Evolutionary conservation across 2,113 vertebrate genomes (phyloP), one percentile per base, ranked within the genome.

Genomic region (Redunca redunca): DNA sequence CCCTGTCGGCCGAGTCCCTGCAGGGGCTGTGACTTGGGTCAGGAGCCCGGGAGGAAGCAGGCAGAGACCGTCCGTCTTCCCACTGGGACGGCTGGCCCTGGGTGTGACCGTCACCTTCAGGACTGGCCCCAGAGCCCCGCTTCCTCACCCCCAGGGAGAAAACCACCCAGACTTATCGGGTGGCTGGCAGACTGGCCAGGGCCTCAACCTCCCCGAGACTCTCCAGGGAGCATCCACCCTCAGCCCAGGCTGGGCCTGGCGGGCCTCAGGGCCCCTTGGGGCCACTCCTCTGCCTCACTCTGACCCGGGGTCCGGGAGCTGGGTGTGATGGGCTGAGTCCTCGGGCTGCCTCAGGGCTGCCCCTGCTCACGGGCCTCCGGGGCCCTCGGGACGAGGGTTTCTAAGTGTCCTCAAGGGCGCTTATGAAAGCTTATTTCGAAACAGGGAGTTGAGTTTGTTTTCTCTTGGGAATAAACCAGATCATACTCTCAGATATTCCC

Each of bases 361-460:
- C 52, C 91, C 15, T 36, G 6, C 89, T 28, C 43, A 2, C 10
- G 12, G 26, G 8, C 19, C 94, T 28, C 17, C 8, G 0, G 62
- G 94, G 8, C 4, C 8, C 81, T 36, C 9, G 0, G 36, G 3
- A 28, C 2, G 9, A 53, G 25, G 9, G 58, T 43, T 52, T 25
- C 67, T 11, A 33, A 55, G 43, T 8, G 83, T 53, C 64, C 11
- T 40, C 19, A 1, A 3, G 33, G 53, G 57, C 13, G 16, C 26
- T 60, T 82, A 28, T 17, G 71, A 90, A 67, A 58, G 40, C 46
- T n/a, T 53, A n/a, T 71, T 91, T 83, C 46, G 26, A 83, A 92
- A 83, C 77, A 95, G 77, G 62, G 92, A 92, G 19, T 16, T 2
- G 48, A 25, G 46, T 92, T 88, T 88, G 74, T 84, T 89, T 93